Evolutionary conservation across 2,113 vertebrate species (phyloP), one percentile per base, ranked within the genome.

Genomic region (Syngnathoides biaculeatus): DNA sequence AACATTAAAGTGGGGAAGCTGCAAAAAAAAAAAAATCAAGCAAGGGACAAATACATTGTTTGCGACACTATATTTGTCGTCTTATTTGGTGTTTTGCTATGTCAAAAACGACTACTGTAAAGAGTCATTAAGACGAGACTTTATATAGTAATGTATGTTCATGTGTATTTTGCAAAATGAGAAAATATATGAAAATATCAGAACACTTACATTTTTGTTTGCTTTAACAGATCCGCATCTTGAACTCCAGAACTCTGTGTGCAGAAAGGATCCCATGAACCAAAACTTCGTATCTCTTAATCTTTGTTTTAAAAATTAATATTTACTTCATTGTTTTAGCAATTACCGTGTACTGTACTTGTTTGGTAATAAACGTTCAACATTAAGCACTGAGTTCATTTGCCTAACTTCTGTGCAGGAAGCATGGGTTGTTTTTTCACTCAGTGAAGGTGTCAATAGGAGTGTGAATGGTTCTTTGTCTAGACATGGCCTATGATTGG

Each of bases 221-320:
- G 19, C 63, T 27, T 80, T 88, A 61, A 15, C 89, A 98, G 96
- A 88, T 77, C 24, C 76, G 89, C 22, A 91, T 93, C 72, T 65
- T 38, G 66, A 93, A 91, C 81, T 96, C 96, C 75, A 89, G 84
- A 79, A 82, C 91, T 8, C 88, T 98, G 63, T 82, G 75, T 70
- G 92, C 95, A 5, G 94, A 96, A 77, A 93, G 90, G 86, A 95
- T 97, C 84, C 95, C 95, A 40, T 98, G 89, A 95, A 62, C 39
- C 43, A n/a, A 42, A 62, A 14, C 8, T 11, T 56, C 3, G 2
- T 27, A 19, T 50, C 0, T 65, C 9, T 43, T 9, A 10, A 24
- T 55, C 0, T 47, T 8, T 62, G 13, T 17, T 59, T 68, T 69
- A n/a, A 53, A 52, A 71, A 30, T 67, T 19, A 63, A 61, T 8